phyloP scores from a whole-genome alignment of 1,140 invertebrate species.

The Lucilia sericata region DNA sequence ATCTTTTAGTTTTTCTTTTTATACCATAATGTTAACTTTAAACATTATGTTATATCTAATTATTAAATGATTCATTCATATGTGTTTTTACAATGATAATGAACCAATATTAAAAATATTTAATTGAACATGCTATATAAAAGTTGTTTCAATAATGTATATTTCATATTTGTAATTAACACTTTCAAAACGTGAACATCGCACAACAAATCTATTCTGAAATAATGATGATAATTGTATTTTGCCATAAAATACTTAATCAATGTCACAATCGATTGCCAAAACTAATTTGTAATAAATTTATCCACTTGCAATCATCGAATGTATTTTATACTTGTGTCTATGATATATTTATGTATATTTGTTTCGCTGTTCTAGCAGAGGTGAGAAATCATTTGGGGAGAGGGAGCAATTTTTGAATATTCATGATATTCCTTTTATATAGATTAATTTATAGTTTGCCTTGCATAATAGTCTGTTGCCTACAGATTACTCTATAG shows the following conservation, averaged over 20 bases:
- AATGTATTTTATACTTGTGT: not conserved
- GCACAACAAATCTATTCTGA: slow-evolving; percentile 18
- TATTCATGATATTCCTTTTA: too few relatives aligned
- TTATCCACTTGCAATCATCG: slow-evolving; percentile 36
- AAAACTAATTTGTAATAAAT: slow-evolving; percentile 49
- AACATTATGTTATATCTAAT: too few relatives aligned
- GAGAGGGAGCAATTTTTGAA: too few relatives aligned
- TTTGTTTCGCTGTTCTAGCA: not conserved
- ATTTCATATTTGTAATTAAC: slow-evolving; percentile 26
- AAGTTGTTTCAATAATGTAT: too few relatives aligned
- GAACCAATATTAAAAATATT: not conserved
- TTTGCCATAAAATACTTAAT: slow-evolving; percentile 46
- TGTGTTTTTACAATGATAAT: too few relatives aligned
- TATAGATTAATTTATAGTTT: too few relatives aligned
- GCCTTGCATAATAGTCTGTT: too few relatives aligned
- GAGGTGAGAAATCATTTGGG: not conserved
- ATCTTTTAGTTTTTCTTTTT: not conserved
- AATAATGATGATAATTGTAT: slow-evolving; percentile 38
- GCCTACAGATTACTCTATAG: too few relatives aligned
- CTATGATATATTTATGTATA: not conserved
- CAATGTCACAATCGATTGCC: slow-evolving; percentile 50
- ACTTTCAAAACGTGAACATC: not conserved
- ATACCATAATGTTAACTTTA: too few relatives aligned
- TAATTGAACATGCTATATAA: slow-evolving; percentile 30
- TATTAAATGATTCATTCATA: too few relatives aligned